Evolutionary conservation across 2,888 invertebrate species (phyloP), one percentile per base, ranked within the genome.

Genomic region (Toxonevra muliebris): DNA sequence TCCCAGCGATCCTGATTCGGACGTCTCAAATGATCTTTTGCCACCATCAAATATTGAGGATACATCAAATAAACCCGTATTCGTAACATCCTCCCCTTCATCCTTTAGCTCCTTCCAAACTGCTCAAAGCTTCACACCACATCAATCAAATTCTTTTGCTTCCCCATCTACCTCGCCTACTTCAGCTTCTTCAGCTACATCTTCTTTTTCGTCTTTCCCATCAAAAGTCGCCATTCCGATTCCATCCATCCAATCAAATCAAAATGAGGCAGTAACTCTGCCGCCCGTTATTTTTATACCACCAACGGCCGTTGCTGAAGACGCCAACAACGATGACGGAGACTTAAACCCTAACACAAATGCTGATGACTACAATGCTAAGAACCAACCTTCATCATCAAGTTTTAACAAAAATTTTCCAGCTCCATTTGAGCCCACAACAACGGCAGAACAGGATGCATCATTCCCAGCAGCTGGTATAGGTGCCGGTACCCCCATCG

Each of bases 191-290:
- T 62, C 82, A 77, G 40, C 81, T 71, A 30, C 80, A 77, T 57
- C 80, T 75, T 62, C 82, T 77, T 65, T 81, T 75, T 78, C 80
- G 60, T 81, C 79, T 69, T 78, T 78, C 71, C 78, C 80, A 78
- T 80, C 80, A 67, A 79, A 79, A 74, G 79, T 78, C 71, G 78
- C 76, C 76, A 77, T 71, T 85, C 61, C 86, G 84, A 69, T 84
- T 80, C 75, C 87, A 68, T 71, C 71, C 72, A 70, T 66, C 65
- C 69, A 71, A 70, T 59, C 30, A 50, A 67, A 74, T 55, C 69
- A 76, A 71, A 69, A 70, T 65, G 72, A 66, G 52, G 66, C 73
- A 71, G 13, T 67, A 42, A 68, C 72, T 52, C 73, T 76, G 71
- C 77, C 77, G 53, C 75, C 75, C 50, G 67, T 73, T 66, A 75